Evolutionary conservation across 1,140 invertebrate genomes (phyloP).

Genomic region (Psix sp.): DNA sequence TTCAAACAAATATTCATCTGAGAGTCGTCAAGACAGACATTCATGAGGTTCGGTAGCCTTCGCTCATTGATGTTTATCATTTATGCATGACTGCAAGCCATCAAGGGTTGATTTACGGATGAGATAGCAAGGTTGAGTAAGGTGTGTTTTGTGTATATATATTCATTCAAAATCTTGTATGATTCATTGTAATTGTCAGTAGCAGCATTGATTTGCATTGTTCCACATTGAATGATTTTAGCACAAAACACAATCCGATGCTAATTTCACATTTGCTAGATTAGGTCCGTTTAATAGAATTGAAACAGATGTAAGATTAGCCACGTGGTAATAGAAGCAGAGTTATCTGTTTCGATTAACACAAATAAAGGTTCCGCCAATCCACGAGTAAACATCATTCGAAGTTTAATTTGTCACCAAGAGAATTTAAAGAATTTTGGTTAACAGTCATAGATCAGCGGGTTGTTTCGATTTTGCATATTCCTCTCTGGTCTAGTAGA

Average conservation of each 20-base stretch:
- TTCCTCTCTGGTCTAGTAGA: conserved; percentile 6
- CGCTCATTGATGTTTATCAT: conserved; percentile 61
- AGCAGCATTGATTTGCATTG: conserved; percentile 46
- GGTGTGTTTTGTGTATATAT: conserved; percentile 47
- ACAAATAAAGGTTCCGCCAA: no score
- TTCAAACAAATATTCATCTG: no score
- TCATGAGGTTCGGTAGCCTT: conserved; percentile 24
- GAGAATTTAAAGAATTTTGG: no score
- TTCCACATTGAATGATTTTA: conserved; percentile 22
- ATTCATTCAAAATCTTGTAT: conserved; percentile 63
- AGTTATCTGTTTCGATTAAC: no score
- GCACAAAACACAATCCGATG: conserved; percentile 18
- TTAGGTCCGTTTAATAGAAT: conserved; percentile 28
- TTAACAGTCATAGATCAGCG: no score
- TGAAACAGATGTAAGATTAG: conserved; percentile 26
- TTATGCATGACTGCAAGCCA: conserved; percentile 57
- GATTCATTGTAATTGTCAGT: conserved; percentile 72
- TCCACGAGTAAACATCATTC: no score
- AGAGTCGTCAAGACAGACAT: background rate
- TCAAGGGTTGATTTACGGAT: conserved; percentile 61
- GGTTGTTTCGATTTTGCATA: conserved; percentile 6
- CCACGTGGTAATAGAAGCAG: no score
- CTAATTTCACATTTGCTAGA: conserved; percentile 31
- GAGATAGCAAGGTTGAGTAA: conserved; percentile 48
- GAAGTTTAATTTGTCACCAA: no score